These are phyloP conservation scores for Mungos mungo DNA, from an alignment of 2,113 vertebrate genomes.

Conservation along the genomic window DNA sequence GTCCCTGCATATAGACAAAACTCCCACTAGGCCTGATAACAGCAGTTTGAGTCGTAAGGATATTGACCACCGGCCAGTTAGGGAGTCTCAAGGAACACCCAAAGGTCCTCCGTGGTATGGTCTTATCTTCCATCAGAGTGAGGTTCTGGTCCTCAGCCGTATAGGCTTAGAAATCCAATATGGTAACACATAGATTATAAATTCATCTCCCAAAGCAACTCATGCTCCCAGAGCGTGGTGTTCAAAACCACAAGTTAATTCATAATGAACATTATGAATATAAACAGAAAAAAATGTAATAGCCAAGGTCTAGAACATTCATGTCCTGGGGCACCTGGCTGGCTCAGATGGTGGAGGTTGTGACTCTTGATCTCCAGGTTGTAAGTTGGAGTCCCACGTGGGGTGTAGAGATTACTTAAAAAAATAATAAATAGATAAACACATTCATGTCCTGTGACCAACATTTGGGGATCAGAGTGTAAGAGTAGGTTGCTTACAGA, in stretches of 20 bases:
- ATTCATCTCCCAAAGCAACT: slow-evolving; percentile 17
- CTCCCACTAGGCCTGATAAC: not conserved
- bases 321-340: not conserved
- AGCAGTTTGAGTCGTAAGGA: not conserved
- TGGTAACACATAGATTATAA: not conserved
- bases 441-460: not conserved
- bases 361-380: not conserved
- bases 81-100: not conserved
- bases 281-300: not conserved
- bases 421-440: not conserved
- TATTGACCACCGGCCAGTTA: not conserved
- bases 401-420: not conserved
- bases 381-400: not conserved
- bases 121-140: not conserved
- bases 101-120: not conserved
- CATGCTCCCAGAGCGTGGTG: slow-evolving; percentile 27
- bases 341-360: not conserved
- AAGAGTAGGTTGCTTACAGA: not conserved
- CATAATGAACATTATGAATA: slow-evolving; percentile 33
- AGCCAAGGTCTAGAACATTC: not conserved
- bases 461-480: slow-evolving; percentile 9
- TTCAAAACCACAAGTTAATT: slow-evolving; percentile 33
- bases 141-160: not conserved
- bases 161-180: not conserved
- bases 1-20: not conserved